Percentiles rank a stretch among this genome's conserved stretches.
Evolutionary conservation across 2,797 vertebrate genomes (phyloP).

Genomic region (Gadopsis marmoratus): DNA sequence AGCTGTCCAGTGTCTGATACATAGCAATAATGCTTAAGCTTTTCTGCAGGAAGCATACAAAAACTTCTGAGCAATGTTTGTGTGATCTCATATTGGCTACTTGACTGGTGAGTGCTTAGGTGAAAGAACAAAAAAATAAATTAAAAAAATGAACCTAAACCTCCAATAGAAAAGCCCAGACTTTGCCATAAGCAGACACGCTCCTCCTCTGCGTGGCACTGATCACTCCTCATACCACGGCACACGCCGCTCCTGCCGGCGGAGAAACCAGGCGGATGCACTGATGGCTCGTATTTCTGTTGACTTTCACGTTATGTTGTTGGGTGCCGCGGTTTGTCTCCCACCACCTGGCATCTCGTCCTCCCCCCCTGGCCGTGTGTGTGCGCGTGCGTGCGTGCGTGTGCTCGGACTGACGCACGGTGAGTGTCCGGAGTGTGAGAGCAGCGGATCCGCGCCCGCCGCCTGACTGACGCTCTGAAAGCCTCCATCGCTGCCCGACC

Average conservation of each 20-base stretch:
- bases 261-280: constrained; percentile 44
- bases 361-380: constrained; percentile 19
- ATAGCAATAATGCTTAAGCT: background rate
- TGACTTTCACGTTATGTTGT: constrained; percentile 60
- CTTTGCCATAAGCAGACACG: background rate
- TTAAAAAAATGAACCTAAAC: background rate
- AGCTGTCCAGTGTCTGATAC: background rate
- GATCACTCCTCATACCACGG: constrained; percentile 54
- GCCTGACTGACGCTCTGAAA: constrained; percentile 51
- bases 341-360: constrained; percentile 20
- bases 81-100: background rate
- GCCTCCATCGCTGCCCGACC: constrained; percentile 52
- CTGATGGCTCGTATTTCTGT: constrained; percentile 61
- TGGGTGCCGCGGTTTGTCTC: constrained; percentile 34
- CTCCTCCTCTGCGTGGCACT: constrained; percentile 60
- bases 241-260: constrained; percentile 45
- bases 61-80: background rate
- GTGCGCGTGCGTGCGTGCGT: constrained; percentile 5
- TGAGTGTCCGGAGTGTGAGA: constrained; percentile 45
- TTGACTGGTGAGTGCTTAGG: background rate
- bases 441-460: constrained; percentile 34
- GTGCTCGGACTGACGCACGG: constrained; percentile 38
- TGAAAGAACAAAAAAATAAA: too few relatives aligned
- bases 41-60: background rate
- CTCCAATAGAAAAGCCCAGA: constrained; percentile 39